Evolutionary conservation across 2,888 invertebrate genomes (phyloP), one percentile per base, ranked within the genome.

Genomic region (Neelides folsomi): DNA sequence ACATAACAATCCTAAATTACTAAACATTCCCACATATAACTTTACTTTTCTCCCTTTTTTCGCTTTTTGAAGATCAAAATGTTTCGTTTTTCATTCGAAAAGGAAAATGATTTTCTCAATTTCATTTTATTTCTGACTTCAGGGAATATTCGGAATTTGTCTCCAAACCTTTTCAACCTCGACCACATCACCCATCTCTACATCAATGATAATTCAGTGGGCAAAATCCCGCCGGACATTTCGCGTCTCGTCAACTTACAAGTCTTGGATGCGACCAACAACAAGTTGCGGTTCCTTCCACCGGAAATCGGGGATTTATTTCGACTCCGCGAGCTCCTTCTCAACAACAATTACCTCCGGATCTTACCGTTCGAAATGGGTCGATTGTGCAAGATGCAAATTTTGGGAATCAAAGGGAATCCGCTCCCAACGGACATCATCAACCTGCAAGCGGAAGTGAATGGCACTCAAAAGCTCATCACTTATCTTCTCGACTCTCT

Each of bases 281-380:
- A 98, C 75, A 93, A 94, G 74, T 76, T 98, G 66, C 79, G 93
- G 60, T 86, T 85, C 70, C 76, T 98, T 72, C 97, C 98, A 59
- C 83, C 89, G 50, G 95, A 98, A 75, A 77, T 98, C 49, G 97
- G 98, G 55, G 95, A 98, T 72, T 82, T 98, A 69, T 86, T 92
- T 72, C 83, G 88, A 71, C 80, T 98, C 69, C 86, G 93, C 75
- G 95, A 97, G 76, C 79, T 98, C 66, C 80, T 88, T 68, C 77
- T 98, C 65, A 88, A 88, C 74, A 83, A 95, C 75, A 98, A 98
- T 75, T 84, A 83, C 73, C 79, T 98, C 66, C 80, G 94, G 63
- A 83, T 86, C 66, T 77, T 98, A 68, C 98, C 98, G 2, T 94
- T 88, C 73, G 95, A 97, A 75, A 77, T 98, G 66, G 98, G 98